Evolutionary conservation across 2,113 vertebrate genomes (phyloP).

Genomic region (Ictidomys tridecemlineatus): DNA sequence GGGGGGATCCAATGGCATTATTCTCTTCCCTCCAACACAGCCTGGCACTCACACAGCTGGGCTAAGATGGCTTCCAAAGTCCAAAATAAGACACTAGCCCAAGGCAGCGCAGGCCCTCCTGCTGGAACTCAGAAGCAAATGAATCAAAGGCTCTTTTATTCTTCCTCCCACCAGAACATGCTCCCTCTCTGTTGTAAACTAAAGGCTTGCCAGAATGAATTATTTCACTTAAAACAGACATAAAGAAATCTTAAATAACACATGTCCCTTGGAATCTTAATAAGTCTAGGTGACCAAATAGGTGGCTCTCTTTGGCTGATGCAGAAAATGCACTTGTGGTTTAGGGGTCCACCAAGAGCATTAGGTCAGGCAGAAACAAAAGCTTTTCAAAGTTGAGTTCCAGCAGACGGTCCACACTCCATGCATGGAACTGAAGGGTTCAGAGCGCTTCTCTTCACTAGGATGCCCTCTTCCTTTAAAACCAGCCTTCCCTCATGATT

Average conservation of each 20-base stretch:
- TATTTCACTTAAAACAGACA: slow-evolving; percentile 75
- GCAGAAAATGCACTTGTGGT: slow-evolving; percentile 31
- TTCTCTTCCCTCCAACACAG: slow-evolving; percentile 49
- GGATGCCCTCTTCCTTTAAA: background rate
- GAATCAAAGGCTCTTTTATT: slow-evolving; percentile 81
- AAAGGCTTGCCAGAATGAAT: slow-evolving; percentile 78
- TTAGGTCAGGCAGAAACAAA: slow-evolving; percentile 19
- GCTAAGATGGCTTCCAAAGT: slow-evolving; percentile 79
- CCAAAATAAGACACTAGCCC: slow-evolving; percentile 75
- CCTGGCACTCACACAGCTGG: slow-evolving; percentile 73
- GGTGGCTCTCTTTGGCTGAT: slow-evolving; percentile 34
- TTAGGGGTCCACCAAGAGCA: background rate
- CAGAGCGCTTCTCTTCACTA: background rate
- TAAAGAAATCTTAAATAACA: slow-evolving; percentile 73
- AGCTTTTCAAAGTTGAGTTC: background rate
- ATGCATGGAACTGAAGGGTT: background rate
- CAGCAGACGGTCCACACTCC: background rate
- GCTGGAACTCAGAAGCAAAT: slow-evolving; percentile 51
- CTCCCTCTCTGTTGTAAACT: slow-evolving; percentile 67
- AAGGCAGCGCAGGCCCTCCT: slow-evolving; percentile 64
- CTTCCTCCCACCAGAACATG: slow-evolving; percentile 71
- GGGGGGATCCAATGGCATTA: background rate
- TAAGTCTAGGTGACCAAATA: slow-evolving; percentile 71
- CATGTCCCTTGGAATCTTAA: slow-evolving; percentile 67
- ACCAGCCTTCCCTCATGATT: background rate